These are phyloP conservation scores for Cyrtorhinus lividipennis DNA, from an alignment of 1,140 invertebrate species.

Conservation along the genomic window DNA sequence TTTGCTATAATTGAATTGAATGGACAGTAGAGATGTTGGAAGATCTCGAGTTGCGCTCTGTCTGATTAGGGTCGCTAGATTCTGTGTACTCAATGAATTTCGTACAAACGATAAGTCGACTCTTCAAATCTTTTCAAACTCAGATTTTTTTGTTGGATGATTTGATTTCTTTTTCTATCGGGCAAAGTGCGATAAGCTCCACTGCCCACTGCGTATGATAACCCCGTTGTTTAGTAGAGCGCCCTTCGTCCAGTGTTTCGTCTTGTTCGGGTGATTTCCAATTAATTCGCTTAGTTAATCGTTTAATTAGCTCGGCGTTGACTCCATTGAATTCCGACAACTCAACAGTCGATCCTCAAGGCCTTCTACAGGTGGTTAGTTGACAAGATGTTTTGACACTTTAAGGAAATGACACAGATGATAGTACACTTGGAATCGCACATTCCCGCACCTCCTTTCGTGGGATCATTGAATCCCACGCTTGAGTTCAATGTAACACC, in stretches of 20 bases:
- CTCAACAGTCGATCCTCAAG: neutral
- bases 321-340: too few species aligned
- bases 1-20: too few species aligned
- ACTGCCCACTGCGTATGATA: neutral
- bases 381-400: neutral
- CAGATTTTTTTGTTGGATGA: too few species aligned
- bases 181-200: too few species aligned
- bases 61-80: too few species aligned
- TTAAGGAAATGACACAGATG: neutral
- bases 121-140: too few species aligned
- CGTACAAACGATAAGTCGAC: too few species aligned
- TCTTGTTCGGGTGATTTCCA: too few species aligned
- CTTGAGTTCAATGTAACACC: neutral
- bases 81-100: too few species aligned
- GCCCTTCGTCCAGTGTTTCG: neutral
- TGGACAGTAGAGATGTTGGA: too few species aligned
- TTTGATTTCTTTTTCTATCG: too few species aligned
- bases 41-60: too few species aligned
- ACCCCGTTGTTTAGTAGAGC: neutral
- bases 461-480: neutral
- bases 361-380: neutral
- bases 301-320: neutral
- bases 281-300: neutral
- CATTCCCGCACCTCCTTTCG: neutral
- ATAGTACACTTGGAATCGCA: neutral